Evolutionary conservation across 2,888 invertebrate genomes (phyloP), one percentile per base, ranked within the genome.

Genomic region (Drosophila meridionalis): DNA sequence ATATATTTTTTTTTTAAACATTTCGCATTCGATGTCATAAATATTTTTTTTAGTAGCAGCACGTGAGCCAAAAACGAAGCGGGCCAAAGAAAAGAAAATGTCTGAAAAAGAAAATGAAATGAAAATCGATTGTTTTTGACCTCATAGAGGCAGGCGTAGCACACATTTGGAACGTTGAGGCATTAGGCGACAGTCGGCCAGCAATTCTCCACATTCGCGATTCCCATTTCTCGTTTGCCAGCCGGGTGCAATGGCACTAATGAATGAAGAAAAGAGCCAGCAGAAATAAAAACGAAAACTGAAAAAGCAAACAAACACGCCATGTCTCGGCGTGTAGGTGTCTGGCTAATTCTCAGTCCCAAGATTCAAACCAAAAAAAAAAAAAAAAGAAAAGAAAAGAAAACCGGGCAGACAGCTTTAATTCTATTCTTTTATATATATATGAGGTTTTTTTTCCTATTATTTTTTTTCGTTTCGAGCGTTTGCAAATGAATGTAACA

Each of bases 51-150:
- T 64, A 61, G 57, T 50, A 52, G 73, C 72, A 64, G 78, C 89
- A 85, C 85, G 85, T 87, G 89, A 80, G 74, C 78, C 68, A 78
- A 73, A 74, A 77, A 57, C 58, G 48, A 58, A 73, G 45, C 63
- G 55, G 47, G 61, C 65, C 73, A 72, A 72, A 64, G 58, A 83
- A 75, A 74, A 71, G 61, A 72, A 76, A 71, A 69, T 70, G 59
- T 71, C 55, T 36, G 69, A 64, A 65, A 68, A 73, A 73, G 69
- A 75, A 74, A 80, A 75, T 72, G 73, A 84, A 77, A 83, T 78
- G 77, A 90, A 89, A 90, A 90, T 90, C 90, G 90, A 90, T 90
- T 90, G 90, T 83, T 91, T 90, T 90, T 90, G 90, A 90, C 91
- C 90, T 91, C 91, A 87, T 82, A 79, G 83, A 68, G 74, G 78